Base-by-base conservation (phyloP, 2,888 invertebrate species). In the Crocallis elinguaria region DNA sequence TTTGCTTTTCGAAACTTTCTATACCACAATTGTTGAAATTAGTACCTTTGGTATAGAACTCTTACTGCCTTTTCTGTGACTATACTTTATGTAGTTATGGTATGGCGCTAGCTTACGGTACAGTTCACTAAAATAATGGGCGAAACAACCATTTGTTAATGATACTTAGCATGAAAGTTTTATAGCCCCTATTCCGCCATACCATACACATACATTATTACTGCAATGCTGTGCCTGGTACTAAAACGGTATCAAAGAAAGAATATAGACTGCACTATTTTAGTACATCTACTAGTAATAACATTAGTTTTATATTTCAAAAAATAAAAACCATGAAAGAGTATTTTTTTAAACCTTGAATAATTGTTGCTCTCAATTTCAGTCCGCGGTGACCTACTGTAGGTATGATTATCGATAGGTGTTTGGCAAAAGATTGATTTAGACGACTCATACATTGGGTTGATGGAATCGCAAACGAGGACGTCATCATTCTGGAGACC, bases 51-150 rank as follows among this genome's bases (percentile, higher is more conserved):
- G 2, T 8, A 8, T 9, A 12, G 14, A 9, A 8, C 38, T 5
- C 27, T 6, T 50, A 50, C 49, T 50, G 50, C 33, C 23, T 19
- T 11, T 9, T 5, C 13, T 27, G 25, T 11, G 6, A 3, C 13
- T 14, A 17, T 41, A 17, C 33, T 21, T 21, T 29, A 41, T 62
- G 62, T 66, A 69, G 60, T 69, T 64, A 61, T 59, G 45, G 59
- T 53, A 3, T 23, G 23, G 23, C n/a, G 58, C 53, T 58, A 63
- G 49, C 59, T 45, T 50, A 58, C 60, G 64, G 61, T 64, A 65
- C 52, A 41, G 56, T 54, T 56, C 51, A 56, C 64, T 57, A 67
- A 67, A 60, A 60, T 63, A 62, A 64, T 59, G 55, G 56, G 33
- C 43, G 53, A 57, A 56, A 60, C 50, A 52, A 53, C 59, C 46